A percentile compares a stretch with the other conserved stretches of the same genome.
These are phyloP conservation scores for Esperia sulphurella DNA, from an alignment of 2,888 invertebrate species.

Conservation along the genomic window DNA sequence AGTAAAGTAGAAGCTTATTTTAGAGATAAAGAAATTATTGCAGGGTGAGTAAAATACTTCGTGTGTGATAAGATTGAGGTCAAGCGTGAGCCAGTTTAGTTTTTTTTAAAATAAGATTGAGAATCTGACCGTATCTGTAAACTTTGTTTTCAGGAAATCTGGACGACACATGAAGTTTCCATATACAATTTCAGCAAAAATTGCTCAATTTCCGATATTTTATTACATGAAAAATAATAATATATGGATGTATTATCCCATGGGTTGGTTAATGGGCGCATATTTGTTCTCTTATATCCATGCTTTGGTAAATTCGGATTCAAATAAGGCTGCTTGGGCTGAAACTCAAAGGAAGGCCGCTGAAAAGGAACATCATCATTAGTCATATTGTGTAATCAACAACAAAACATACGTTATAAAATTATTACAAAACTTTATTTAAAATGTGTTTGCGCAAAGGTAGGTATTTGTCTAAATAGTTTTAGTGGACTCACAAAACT, in stretches of 20 bases:
- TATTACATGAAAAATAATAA: slow-evolving; percentile 85
- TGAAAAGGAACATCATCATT: slow-evolving; percentile 50
- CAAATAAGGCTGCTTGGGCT: slow-evolving; percentile 52
- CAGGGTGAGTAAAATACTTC: slow-evolving; percentile 36
- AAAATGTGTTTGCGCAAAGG: too few species aligned
- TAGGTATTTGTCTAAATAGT: too few species aligned
- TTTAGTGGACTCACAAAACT: too few species aligned
- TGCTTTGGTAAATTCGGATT: slow-evolving; percentile 74
- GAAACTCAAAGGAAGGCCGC: slow-evolving; percentile 54
- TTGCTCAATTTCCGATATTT: slow-evolving; percentile 90
- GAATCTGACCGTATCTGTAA: too few species aligned
- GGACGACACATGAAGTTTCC: slow-evolving; percentile 91
- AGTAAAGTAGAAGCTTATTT: slow-evolving; percentile 28
- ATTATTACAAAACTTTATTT: too few species aligned
- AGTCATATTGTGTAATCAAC: background rate
- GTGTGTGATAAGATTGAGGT: too few species aligned
- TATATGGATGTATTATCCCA: slow-evolving; percentile 85
- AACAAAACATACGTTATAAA: too few species aligned
- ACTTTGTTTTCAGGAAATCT: slow-evolving; percentile 53
- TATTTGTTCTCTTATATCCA: slow-evolving; percentile 86
- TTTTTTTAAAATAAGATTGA: too few species aligned
- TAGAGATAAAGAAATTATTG: slow-evolving; percentile 32
- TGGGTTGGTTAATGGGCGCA: slow-evolving; percentile 69
- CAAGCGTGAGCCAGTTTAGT: too few species aligned
- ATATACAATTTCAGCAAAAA: slow-evolving; percentile 88